phyloP scores from a whole-genome alignment of 2,888 invertebrate species.

The Acronicta psi region DNA sequence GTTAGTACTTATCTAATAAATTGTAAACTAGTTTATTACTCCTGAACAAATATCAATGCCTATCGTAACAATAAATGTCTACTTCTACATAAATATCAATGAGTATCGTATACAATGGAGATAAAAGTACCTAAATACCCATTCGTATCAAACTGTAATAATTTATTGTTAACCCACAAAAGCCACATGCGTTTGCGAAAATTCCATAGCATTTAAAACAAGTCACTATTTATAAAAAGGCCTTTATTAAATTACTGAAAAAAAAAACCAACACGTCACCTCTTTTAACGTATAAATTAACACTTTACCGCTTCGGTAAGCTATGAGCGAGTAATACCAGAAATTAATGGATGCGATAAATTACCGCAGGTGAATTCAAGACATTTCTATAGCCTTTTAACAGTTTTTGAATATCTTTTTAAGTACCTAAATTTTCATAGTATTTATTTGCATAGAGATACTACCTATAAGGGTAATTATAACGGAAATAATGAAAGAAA shows the following conservation, averaged over 20 bases:
- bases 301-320: slow-evolving; percentile 44
- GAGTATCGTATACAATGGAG: too few species aligned
- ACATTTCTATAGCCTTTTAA: slow-evolving; percentile 48
- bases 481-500: slow-evolving; percentile 14
- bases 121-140: too few species aligned
- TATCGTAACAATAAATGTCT: too few species aligned
- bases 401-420: slow-evolving; percentile 44
- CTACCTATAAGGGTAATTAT: slow-evolving; percentile 35
- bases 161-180: slow-evolving; percentile 12
- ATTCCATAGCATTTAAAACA: slow-evolving; percentile 33
- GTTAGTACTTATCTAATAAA: too few species aligned
- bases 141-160: slow-evolving; percentile 6
- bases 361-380: slow-evolving; percentile 58
- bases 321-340: slow-evolving; percentile 50
- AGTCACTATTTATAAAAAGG: slow-evolving; percentile 10
- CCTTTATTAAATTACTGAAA: slow-evolving; percentile 30
- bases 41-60: too few species aligned
- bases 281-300: slow-evolving; percentile 45
- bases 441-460: slow-evolving; percentile 32
- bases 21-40: too few species aligned
- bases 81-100: too few species aligned
- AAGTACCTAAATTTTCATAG: slow-evolving; percentile 44
- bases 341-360: slow-evolving; percentile 58
- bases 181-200: slow-evolving; percentile 9
- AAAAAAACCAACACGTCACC: slow-evolving; percentile 24